These are phyloP conservation scores for Rhaphigaster nebulosa DNA, from an alignment of 2,888 invertebrate genomes.

Conservation along the genomic window DNA sequence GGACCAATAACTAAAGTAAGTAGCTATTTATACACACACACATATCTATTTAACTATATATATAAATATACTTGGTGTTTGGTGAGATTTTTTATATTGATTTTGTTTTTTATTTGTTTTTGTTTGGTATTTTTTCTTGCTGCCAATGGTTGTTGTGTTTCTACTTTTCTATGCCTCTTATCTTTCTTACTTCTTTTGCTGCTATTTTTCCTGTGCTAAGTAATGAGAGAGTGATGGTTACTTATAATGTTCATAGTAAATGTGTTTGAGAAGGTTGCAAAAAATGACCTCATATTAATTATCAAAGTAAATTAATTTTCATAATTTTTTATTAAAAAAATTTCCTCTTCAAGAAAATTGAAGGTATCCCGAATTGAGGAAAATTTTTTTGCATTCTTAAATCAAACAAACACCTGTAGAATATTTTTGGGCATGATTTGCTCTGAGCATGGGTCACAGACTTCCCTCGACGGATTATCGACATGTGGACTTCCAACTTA, in stretches of 20 bases:
- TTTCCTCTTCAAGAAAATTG: neutral
- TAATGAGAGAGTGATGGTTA: conserved; percentile 68
- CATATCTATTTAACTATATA: neutral
- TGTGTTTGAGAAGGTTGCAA: conserved; percentile 71
- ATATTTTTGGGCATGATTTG: conserved; percentile 43
- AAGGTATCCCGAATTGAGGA: conserved; percentile 71
- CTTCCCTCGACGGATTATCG: conserved; percentile 34
- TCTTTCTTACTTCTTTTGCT: conserved; percentile 11
- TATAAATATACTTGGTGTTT: conserved; percentile 58
- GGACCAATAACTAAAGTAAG: conserved; percentile 97
- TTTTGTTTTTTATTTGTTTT: conserved; percentile 68
- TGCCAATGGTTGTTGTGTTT: conserved; percentile 67
- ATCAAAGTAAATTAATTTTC: conserved; percentile 68
- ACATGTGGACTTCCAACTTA: conserved; percentile 24
- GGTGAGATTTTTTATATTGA: conserved; percentile 62
- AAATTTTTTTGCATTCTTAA: conserved; percentile 25
- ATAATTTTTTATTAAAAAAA: neutral
- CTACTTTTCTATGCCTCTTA: conserved; percentile 40
- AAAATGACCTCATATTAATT: conserved; percentile 70
- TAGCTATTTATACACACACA: neutral
- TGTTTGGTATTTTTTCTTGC: conserved; percentile 68
- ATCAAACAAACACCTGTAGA: conserved; percentile 32
- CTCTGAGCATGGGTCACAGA: conserved; percentile 45
- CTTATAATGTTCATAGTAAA: conserved; percentile 70
- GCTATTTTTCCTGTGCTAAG: neutral